Base-by-base conservation (phyloP, 2,113 vertebrate genomes). In the Lynx canadensis region DNA sequence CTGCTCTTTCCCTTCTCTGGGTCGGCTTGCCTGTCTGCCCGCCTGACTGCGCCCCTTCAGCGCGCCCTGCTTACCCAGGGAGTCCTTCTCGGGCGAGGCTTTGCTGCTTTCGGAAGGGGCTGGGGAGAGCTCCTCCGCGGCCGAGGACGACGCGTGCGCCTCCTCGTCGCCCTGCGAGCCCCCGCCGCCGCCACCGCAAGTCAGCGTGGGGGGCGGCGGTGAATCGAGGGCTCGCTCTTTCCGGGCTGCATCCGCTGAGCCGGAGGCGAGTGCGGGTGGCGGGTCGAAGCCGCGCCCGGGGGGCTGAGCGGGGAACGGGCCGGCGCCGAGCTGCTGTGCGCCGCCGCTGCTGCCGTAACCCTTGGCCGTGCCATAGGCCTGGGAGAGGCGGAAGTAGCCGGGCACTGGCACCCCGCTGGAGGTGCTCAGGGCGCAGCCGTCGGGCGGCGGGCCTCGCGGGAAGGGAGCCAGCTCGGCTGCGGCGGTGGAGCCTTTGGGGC, bases 331-430 rank as follows among this genome's bases (percentile, higher is more conserved):
- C 83, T 99, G 99, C 94, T 80, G 99, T 97, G 93, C 99, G 71
- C 95, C 80, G 60, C 96, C 94, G 31, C 96, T 25, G 74, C 97
- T 10, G 79, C 91, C 71, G 60, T 99, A 99, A 96, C 98, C 99
- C 99, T 99, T 99, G 97, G 99, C 95, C 45, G 99, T 99, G 95
- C 99, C 99, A 96, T 99, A 99, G 36, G 99, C 99, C 99, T 99
- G 99, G 86, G 99, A 99, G 79, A 99, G 98, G 98, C 99, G 99
- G 99, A 99, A 99, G 98, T 99, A 99, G 93, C 99, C 99, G 25
- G 99, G 99, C 88, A 99, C 99, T 1, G 99, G 99, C 97, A 99
- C 99, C 91, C 99, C 99, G 97, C 99, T 98, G 97, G 98, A 98
- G 96, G 98, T 93, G 96, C 97, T 98, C 83, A 98, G 98, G 60